Evolutionary conservation across 2,113 vertebrate genomes (phyloP), one percentile per base, ranked within the genome.

Genomic region (Parotia lawesii): DNA sequence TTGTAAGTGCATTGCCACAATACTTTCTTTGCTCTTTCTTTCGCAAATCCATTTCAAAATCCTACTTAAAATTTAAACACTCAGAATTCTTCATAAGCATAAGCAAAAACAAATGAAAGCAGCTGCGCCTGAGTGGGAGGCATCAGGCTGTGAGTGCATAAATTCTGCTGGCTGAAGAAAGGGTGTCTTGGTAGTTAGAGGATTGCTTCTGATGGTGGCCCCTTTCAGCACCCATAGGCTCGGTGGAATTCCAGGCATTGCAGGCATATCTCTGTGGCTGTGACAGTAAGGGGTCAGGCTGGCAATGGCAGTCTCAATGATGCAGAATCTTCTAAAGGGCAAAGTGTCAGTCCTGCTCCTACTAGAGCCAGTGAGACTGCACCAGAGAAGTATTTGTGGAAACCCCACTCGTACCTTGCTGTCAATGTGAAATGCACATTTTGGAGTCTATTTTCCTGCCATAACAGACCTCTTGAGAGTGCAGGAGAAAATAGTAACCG

Each of bases 261-360:
- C 24, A 58, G 40, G 53, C 6, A 1, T 4, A 18, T 53, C 38
- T 71, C 44, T 54, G 1, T 0, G 3, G 13, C 1, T 22, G 57
- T 64, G 72, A 31, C 13, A 33, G 29, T 20, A 56, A 71, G n/a
- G 35, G 80, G 40, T 69, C 33, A 54, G 22, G 47, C 47, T 79
- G 44, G 23, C 77, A 42, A 14, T 15, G 38, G 44, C n/a, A 64
- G 35, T 29, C 0, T 0, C 45, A 71, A 45, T n/a, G 11, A 64
- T 31, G 31, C 21, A 44, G 62, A 60, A 22, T 87, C 88, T 95
- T 86, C 42, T 42, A 44, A 92, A 85, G 65, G 51, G 33, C 29
- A 58, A 24, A 66, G 9, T 37, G 35, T 74, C 53, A 50, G 4
- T 51, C 28, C 57, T 44, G 38, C 48, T 87, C 31, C 65, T 47